These are phyloP conservation scores for Heteropelma amictum DNA, from an alignment of 2,888 invertebrate genomes.

Conservation along the genomic window DNA sequence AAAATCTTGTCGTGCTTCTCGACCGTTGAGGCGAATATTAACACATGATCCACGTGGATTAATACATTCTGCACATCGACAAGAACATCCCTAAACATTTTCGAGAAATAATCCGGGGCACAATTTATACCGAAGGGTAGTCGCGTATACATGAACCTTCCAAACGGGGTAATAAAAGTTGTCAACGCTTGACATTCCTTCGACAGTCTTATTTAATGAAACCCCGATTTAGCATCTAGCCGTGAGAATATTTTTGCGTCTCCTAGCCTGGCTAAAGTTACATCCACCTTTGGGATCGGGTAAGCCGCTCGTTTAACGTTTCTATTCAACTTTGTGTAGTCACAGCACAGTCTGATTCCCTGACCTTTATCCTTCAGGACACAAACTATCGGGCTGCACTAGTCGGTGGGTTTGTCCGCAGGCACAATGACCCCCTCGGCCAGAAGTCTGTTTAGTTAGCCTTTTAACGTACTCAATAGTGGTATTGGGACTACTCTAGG, in stretches of 20 bases:
- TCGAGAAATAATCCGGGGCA: slow-evolving; percentile 35
- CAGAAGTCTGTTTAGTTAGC: slow-evolving; percentile 65
- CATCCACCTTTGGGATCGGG: slow-evolving; percentile 64
- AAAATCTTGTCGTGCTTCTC: slow-evolving; percentile 57
- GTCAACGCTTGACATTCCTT: slow-evolving; percentile 52
- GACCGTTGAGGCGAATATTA: slow-evolving; percentile 58
- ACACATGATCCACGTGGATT: slow-evolving; percentile 61
- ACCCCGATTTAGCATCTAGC: slow-evolving; percentile 59
- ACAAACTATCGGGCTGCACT: slow-evolving; percentile 71
- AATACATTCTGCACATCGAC: slow-evolving; percentile 49
- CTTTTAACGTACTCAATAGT: slow-evolving; percentile 63
- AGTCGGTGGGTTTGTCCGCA: slow-evolving; percentile 67
- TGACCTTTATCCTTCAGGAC: slow-evolving; percentile 59
- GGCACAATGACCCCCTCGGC: slow-evolving; percentile 62
- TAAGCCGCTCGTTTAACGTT: slow-evolving; percentile 54
- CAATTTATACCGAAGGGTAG: slow-evolving; percentile 37
- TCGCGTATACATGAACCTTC: slow-evolving; percentile 44
- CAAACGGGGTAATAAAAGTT: slow-evolving; percentile 58
- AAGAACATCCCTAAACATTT: slow-evolving; percentile 4
- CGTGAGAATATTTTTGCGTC: slow-evolving; percentile 61
- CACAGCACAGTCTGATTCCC: slow-evolving; percentile 56
- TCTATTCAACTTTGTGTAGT: slow-evolving; percentile 63
- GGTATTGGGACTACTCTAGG: slow-evolving; percentile 69
- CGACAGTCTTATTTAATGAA: slow-evolving; percentile 51
- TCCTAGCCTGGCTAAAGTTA: slow-evolving; percentile 56